Conservation (phyloP, 2,797 vertebrate species). For the Delichon dasypus region DNA sequence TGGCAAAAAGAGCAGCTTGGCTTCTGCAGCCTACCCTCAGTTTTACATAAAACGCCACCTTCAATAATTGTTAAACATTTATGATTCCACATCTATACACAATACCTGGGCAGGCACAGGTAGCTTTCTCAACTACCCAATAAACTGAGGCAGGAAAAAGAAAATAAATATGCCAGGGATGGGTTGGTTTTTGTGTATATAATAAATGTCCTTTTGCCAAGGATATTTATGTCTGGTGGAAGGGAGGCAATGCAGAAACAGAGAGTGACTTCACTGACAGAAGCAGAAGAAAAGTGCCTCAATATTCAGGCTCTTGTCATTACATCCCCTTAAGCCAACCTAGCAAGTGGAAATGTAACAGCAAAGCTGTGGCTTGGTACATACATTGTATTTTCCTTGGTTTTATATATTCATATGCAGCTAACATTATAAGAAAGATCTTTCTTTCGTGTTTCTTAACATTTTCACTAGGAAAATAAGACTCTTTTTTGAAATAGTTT, state of each 20-base stretch:
- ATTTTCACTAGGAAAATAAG: neutral
- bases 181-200: neutral
- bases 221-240: neutral
- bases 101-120: neutral
- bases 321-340: constrained; percentile 19
- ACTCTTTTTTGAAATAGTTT: neutral
- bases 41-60: neutral
- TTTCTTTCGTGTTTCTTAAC: neutral
- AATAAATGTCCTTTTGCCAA: constrained; percentile 35
- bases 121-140: neutral
- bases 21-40: neutral
- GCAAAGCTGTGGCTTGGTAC: neutral
- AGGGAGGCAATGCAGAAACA: constrained; percentile 36
- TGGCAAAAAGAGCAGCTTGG: neutral
- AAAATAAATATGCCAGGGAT: neutral
- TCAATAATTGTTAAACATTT: neutral
- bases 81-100: neutral
- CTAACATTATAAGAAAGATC: neutral
- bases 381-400: neutral
- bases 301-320: neutral
- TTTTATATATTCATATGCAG: neutral
- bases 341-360: neutral
- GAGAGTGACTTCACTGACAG: neutral
- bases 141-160: neutral
- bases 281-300: neutral